phyloP scores from a whole-genome alignment of 2,113 vertebrate species.

The Abramis brama region DNA sequence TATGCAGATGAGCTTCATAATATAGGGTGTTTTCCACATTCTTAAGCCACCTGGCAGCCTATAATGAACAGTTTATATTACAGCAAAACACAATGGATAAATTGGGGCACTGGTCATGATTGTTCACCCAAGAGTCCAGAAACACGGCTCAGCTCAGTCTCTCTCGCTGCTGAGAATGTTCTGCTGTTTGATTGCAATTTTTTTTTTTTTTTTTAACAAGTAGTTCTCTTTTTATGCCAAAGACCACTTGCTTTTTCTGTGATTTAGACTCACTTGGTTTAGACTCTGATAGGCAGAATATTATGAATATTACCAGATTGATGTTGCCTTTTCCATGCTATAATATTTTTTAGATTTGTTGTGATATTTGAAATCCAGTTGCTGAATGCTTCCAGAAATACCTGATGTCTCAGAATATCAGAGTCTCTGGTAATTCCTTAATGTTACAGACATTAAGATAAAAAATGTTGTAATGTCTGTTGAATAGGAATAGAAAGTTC shows the following conservation, averaged over 20 bases:
- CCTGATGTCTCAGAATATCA: not conserved
- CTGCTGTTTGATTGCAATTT: not conserved
- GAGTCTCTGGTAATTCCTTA: too few relatives aligned
- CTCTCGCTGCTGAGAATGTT: not conserved
- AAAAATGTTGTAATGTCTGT: not conserved
- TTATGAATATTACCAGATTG: not conserved
- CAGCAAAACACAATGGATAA: slow-evolving; percentile 28
- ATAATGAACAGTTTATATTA: slow-evolving; percentile 21
- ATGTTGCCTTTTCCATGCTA: not conserved
- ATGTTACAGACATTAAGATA: too few relatives aligned
- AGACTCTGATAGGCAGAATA: not conserved
- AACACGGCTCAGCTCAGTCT: not conserved
- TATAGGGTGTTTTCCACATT: slow-evolving; percentile 7
- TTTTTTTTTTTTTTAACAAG: not conserved
- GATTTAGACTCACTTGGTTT: slow-evolving; percentile 5
- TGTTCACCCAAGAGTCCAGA: slow-evolving; percentile 31
- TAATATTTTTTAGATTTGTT: not conserved
- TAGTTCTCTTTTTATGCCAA: not conserved
- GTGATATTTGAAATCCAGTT: not conserved
- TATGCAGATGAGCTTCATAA: slow-evolving; percentile 23
- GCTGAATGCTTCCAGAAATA: not conserved
- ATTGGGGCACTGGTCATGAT: slow-evolving; percentile 37
- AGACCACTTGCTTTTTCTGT: not conserved
- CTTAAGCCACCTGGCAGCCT: slow-evolving; percentile 1
- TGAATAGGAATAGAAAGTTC: not conserved